These are phyloP conservation scores for Phalloptychus januarius DNA, from an alignment of 2,797 vertebrate genomes.

Conservation along the genomic window DNA sequence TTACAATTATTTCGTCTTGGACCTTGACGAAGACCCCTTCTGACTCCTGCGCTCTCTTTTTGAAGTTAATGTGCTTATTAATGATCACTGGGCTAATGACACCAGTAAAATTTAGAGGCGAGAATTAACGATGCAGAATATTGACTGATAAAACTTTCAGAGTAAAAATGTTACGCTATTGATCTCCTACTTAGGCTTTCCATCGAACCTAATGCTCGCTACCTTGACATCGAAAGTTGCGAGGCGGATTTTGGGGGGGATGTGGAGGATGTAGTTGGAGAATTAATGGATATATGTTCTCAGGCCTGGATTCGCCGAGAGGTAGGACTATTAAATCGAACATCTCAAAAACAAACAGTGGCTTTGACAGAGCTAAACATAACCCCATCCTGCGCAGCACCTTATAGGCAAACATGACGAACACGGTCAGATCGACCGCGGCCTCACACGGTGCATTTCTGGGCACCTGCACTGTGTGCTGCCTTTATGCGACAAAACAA, in stretches of 20 bases:
- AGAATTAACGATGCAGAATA: conserved; percentile 59
- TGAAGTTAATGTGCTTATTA: conserved; percentile 36
- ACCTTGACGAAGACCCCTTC: conserved; percentile 33
- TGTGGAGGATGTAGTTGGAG: too few relatives aligned
- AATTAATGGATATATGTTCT: conserved; percentile 68
- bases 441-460: conserved; percentile 3
- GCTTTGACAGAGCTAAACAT: conserved; percentile 65
- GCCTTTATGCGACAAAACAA: conserved; percentile 49
- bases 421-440: conserved; percentile 26
- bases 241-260: too few relatives aligned
- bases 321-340: conserved; percentile 57
- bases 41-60: conserved; percentile 29
- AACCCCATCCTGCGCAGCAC: conserved; percentile 53
- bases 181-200: conserved; percentile 69
- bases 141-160: conserved; percentile 62
- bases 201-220: conserved; percentile 56
- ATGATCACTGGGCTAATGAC: conserved; percentile 34
- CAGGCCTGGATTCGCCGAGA: conserved; percentile 26
- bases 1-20: conserved; percentile 26
- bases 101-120: conserved; percentile 37
- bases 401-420: conserved; percentile 61
- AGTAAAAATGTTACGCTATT: conserved; percentile 63
- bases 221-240: conserved; percentile 68
- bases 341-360: conserved; percentile 66
- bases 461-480: background rate